phyloP scores from a whole-genome alignment of 2,797 vertebrate genomes.

The Dendrocincla tyrannina region DNA sequence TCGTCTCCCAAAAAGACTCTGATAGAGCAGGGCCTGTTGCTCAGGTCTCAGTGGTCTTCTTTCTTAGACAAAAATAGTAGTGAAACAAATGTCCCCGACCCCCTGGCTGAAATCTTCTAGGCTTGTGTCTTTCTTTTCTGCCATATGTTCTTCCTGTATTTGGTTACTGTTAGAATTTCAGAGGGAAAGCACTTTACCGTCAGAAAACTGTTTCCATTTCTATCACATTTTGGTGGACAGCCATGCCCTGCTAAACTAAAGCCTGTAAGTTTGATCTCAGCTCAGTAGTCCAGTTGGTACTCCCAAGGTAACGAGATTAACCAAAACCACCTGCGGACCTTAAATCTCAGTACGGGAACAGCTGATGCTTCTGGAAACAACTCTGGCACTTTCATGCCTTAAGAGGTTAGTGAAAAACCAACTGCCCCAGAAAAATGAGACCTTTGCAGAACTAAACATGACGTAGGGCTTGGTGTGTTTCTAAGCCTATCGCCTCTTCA shows the following conservation, averaged over 20 bases:
- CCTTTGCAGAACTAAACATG: not conserved
- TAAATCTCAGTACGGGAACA: not conserved
- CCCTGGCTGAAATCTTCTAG: not conserved
- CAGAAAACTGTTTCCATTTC: not conserved
- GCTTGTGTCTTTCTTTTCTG: not conserved
- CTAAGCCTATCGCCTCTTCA: not conserved
- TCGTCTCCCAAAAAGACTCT: not conserved
- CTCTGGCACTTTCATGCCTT: not conserved
- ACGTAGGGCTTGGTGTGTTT: not conserved
- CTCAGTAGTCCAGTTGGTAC: not conserved
- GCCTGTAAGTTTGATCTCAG: not conserved
- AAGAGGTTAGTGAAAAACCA: not conserved
- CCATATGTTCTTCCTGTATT: not conserved
- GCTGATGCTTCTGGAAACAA: not conserved
- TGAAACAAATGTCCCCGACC: not conserved
- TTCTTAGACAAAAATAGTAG: not conserved
- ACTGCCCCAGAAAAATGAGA: not conserved
- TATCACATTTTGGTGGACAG: not conserved
- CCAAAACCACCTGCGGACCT: not conserved
- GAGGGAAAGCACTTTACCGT: not conserved
- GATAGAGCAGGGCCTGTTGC: not conserved
- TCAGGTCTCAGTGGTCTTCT: not conserved
- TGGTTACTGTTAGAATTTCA: not conserved
- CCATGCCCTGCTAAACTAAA: not conserved
- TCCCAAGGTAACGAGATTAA: not conserved